phyloP scores from a whole-genome alignment of 2,888 invertebrate genomes.

The Polymixis lichenea region DNA sequence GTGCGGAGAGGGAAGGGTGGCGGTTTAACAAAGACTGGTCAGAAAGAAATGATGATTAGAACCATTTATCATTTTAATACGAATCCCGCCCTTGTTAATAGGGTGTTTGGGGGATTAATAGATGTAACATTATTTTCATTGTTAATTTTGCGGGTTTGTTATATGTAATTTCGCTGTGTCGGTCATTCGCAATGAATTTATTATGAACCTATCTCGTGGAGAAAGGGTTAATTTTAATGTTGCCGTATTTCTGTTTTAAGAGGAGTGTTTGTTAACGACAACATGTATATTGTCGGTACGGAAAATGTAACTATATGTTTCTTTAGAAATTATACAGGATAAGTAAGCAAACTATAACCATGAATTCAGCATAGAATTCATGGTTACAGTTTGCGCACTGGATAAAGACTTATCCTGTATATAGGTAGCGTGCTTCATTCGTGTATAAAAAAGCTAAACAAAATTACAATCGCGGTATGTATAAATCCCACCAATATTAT shows the following conservation, averaged over 20 bases:
- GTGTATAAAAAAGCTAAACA: not conserved
- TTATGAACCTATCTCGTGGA: conserved; percentile 68
- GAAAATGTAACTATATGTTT: not conserved
- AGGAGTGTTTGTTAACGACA: conserved; percentile 19
- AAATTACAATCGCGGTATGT: not conserved
- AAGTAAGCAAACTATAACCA: too few species aligned
- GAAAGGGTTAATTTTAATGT: conserved; percentile 67
- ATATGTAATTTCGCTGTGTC: conserved; percentile 75
- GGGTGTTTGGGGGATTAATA: conserved; percentile 87
- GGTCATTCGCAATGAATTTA: conserved; percentile 74
- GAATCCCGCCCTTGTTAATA: conserved; percentile 86
- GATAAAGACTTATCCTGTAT: too few species aligned
- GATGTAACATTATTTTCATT: conserved; percentile 87
- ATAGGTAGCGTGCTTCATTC: not conserved
- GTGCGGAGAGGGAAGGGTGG: conserved; percentile 29
- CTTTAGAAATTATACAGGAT: not conserved
- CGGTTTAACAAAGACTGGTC: conserved; percentile 70
- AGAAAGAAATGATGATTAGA: conserved; percentile 84
- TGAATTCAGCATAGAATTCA: too few species aligned
- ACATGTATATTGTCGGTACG: conserved; percentile 3
- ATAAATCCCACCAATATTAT: too few species aligned
- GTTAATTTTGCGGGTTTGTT: conserved; percentile 85
- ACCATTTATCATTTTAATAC: conserved; percentile 90
- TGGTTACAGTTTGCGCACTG: too few species aligned
- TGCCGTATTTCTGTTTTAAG: conserved; percentile 59